Percentiles rank a stretch among this genome's conserved stretches.
phyloP scores from a whole-genome alignment of 2,888 invertebrate species.

The Pelosia muscerda region DNA sequence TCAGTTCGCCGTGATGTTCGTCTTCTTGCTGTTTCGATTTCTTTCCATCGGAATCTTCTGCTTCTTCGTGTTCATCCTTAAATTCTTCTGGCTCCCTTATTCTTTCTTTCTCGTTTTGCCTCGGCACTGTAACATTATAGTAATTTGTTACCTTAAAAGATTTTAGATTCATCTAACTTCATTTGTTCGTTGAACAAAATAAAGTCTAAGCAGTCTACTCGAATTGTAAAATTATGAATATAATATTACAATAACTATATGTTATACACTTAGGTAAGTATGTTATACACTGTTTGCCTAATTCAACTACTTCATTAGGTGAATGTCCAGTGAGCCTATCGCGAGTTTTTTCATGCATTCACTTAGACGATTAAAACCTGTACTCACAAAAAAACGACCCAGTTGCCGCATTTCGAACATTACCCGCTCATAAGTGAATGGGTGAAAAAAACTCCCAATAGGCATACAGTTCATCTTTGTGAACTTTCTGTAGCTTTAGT shows the following conservation, averaged over 20 bases:
- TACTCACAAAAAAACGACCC: neutral
- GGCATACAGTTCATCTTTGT: neutral
- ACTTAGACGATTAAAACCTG: neutral
- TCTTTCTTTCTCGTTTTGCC: conserved; percentile 44
- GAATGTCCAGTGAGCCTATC: neutral
- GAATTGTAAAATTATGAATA: neutral
- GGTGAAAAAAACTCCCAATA: neutral
- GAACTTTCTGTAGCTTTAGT: neutral
- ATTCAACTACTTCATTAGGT: neutral
- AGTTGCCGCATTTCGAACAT: neutral
- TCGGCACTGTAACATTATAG: conserved; percentile 53
- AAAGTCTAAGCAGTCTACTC: neutral
- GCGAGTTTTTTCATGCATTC: neutral
- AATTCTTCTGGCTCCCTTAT: conserved; percentile 53
- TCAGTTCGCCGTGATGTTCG: conserved; percentile 69
- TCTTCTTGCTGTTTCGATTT: conserved; percentile 49
- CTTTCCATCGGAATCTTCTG: conserved; percentile 46
- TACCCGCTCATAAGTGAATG: neutral
- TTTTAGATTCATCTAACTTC: neutral
- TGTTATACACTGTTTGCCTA: too few species aligned
- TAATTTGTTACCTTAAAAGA: neutral
- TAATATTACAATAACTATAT: neutral
- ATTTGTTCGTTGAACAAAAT: neutral
- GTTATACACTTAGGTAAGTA: too few species aligned
- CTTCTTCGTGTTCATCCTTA: conserved; percentile 39